Percentiles rank a stretch among this genome's conserved stretches.
Evolutionary conservation across 1,140 invertebrate species (phyloP).

Genomic region (Aphelinus certus): DNA sequence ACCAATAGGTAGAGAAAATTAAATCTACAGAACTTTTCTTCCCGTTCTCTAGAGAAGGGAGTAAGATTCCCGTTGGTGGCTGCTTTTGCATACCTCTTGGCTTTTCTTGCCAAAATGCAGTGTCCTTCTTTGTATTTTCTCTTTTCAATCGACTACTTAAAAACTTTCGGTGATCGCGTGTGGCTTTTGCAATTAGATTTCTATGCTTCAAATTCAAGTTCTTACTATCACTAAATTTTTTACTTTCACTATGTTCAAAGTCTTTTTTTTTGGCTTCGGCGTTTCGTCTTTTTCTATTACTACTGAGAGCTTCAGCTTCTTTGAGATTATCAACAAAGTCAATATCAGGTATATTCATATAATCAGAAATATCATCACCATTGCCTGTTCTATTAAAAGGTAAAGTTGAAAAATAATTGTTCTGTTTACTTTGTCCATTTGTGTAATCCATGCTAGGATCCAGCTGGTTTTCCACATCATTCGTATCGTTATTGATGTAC

Average conservation of each 20-base stretch:
- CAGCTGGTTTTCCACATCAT: constrained; percentile 43
- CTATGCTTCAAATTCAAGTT: not conserved
- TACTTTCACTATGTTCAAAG: constrained; percentile 22
- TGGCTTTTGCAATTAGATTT: constrained; percentile 3
- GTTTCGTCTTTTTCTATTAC: constrained; percentile 32
- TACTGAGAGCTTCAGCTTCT: constrained; percentile 36
- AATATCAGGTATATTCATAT: constrained; percentile 42
- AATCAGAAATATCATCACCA: constrained; percentile 39
- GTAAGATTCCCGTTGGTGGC: constrained; percentile 58
- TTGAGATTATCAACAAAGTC: constrained; percentile 45
- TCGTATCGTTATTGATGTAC: constrained; percentile 40
- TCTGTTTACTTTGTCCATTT: constrained; percentile 46
- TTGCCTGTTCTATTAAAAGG: constrained; percentile 33
- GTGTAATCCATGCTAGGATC: constrained; percentile 53
- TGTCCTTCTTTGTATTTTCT: not conserved
- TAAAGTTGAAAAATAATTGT: constrained; percentile 36
- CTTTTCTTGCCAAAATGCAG: not conserved
- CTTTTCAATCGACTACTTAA: constrained; percentile 21
- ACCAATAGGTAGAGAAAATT: constrained; percentile 69
- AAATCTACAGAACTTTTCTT: constrained; percentile 62
- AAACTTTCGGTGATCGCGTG: not conserved
- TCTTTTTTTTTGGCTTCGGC: constrained; percentile 27
- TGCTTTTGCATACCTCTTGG: constrained; percentile 58
- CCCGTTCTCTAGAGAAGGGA: constrained; percentile 55
- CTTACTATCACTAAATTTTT: not conserved